phyloP scores from a whole-genome alignment of 2,888 invertebrate genomes.

The Ormyrus labotus region DNA sequence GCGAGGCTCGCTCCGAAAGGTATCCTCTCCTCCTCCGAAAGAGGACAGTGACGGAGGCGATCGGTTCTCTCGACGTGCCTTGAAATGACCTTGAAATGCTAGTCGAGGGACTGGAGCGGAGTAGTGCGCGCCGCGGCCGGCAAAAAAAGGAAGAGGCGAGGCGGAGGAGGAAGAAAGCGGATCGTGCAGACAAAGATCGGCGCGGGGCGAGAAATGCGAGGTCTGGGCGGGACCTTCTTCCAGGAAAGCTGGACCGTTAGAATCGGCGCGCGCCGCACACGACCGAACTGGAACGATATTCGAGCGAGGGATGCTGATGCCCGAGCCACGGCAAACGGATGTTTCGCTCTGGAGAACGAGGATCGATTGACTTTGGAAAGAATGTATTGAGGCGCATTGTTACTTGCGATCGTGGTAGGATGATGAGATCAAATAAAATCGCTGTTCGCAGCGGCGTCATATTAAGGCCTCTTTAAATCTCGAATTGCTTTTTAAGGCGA shows the following conservation, averaged over 20 bases:
- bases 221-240: conserved; percentile 56
- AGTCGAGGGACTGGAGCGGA: not conserved
- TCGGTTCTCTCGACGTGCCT: conserved; percentile 21
- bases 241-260: conserved; percentile 59
- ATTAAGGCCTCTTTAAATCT: too few species aligned
- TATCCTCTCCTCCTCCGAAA: not conserved
- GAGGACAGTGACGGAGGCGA: not conserved
- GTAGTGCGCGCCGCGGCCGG: not conserved
- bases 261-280: conserved; percentile 47
- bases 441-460: too few species aligned
- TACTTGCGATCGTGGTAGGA: too few species aligned
- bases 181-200: conserved; percentile 16
- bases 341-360: too few species aligned
- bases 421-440: too few species aligned
- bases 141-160: not conserved
- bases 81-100: conserved; percentile 48
- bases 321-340: too few species aligned
- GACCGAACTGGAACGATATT: conserved; percentile 55
- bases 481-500: too few species aligned
- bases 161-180: not conserved
- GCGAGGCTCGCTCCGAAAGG: too few species aligned
- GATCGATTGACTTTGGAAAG: too few species aligned
- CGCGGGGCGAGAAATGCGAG: not conserved
- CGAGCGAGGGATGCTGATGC: not conserved
- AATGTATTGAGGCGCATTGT: too few species aligned